These are phyloP conservation scores for Ophiodon elongatus DNA, from an alignment of 2,113 vertebrate species.

Conservation along the genomic window DNA sequence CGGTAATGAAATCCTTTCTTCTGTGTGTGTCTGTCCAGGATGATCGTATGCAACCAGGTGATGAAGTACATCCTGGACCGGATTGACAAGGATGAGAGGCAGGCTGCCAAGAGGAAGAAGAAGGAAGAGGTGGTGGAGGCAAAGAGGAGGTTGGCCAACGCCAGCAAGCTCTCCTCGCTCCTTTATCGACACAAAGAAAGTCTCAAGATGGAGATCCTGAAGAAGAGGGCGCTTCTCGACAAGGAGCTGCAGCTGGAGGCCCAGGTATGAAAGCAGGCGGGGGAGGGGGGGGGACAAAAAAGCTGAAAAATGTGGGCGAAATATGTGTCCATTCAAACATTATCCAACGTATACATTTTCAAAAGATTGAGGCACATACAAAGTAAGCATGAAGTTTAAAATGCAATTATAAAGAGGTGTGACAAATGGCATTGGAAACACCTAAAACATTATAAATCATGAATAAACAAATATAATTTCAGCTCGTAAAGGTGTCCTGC, in stretches of 20 bases:
- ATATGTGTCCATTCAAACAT: neutral
- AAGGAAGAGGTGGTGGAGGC: constrained; percentile 97
- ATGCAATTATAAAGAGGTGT: neutral
- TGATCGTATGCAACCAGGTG: constrained; percentile 99
- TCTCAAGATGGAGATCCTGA: constrained; percentile 96
- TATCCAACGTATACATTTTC: neutral
- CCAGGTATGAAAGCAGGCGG: constrained; percentile 85
- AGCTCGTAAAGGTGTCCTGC: neutral
- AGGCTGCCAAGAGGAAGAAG: constrained; percentile 94
- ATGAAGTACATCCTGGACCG: constrained; percentile 99
- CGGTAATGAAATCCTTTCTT: neutral
- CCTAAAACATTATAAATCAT: neutral
- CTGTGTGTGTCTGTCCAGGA: constrained; percentile 81
- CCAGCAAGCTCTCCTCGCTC: constrained; percentile 94
- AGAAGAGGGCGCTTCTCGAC: constrained; percentile 96
- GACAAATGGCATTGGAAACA: neutral
- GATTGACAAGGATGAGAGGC: constrained; percentile 98
- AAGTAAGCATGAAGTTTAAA: neutral
- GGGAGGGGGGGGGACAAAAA: neutral
- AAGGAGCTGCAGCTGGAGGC: constrained; percentile 97
- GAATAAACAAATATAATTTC: neutral
- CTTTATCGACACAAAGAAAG: constrained; percentile 98
- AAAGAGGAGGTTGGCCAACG: constrained; percentile 94
- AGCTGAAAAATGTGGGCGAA: neutral
- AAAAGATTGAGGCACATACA: neutral